Evolutionary conservation across 2,113 vertebrate genomes (phyloP).

Genomic region (Orycteropus afer): DNA sequence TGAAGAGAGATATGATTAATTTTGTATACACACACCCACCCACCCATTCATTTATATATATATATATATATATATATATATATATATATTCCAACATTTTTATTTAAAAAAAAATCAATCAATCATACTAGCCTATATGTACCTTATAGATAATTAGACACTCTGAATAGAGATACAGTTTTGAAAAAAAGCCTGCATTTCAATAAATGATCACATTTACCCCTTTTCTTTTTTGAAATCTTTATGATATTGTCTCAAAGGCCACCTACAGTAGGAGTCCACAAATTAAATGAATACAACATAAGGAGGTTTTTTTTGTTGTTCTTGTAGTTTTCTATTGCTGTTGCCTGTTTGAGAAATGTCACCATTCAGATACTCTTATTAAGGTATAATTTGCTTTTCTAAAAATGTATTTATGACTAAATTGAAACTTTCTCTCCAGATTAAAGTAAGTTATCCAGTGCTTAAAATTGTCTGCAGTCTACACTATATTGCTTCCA

Average conservation of each 20-base stretch:
- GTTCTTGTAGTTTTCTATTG: neutral
- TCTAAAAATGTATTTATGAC: slow-evolving; percentile 16
- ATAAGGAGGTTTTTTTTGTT: neutral
- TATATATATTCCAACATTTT: slow-evolving; percentile 34
- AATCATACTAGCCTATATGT: slow-evolving; percentile 39
- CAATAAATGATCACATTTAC: slow-evolving; percentile 53
- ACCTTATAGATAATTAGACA: slow-evolving; percentile 58
- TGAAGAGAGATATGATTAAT: slow-evolving; percentile 52
- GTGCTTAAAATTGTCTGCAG: slow-evolving; percentile 10
- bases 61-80: too few relatives aligned
- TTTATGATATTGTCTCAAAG: slow-evolving; percentile 42
- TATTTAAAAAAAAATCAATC: slow-evolving; percentile 47
- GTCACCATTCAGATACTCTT: neutral
- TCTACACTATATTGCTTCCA: neutral
- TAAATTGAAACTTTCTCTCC: slow-evolving; percentile 39
- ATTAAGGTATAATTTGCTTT: neutral
- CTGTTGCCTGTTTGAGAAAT: slow-evolving; percentile 18
- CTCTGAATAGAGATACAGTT: slow-evolving; percentile 47
- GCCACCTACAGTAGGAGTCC: slow-evolving; percentile 29
- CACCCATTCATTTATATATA: too few relatives aligned
- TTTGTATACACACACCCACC: neutral
- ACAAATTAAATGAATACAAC: slow-evolving; percentile 44
- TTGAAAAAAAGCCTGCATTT: slow-evolving; percentile 54
- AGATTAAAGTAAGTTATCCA: slow-evolving; percentile 62
- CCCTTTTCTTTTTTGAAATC: slow-evolving; percentile 52